Percentiles rank a stretch among this genome's conserved stretches.
Conservation (phyloP, 2,888 invertebrate species). For the Aspidapion aeneum region DNA sequence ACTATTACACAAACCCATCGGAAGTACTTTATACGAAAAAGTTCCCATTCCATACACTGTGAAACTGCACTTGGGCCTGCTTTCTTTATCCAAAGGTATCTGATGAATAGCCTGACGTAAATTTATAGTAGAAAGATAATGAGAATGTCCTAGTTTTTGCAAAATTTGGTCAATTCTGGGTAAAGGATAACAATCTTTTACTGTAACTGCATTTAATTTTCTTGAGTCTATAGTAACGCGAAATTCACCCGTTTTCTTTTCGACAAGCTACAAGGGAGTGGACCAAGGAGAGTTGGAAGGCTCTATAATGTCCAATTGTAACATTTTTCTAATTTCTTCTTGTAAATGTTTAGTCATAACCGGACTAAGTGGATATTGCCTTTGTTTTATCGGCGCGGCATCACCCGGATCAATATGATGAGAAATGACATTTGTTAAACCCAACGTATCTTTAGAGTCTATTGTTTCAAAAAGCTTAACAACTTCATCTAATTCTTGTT, state of each 20-base stretch:
- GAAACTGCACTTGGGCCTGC: slow-evolving; percentile 16
- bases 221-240: too few species aligned
- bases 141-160: too few species aligned
- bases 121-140: slow-evolving; percentile 37
- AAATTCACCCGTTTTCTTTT: too few species aligned
- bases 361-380: slow-evolving; percentile 13
- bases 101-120: slow-evolving; percentile 34
- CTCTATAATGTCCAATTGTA: slow-evolving; percentile 14
- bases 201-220: too few species aligned
- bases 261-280: slow-evolving; percentile 31
- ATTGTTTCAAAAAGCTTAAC: slow-evolving; percentile 5
- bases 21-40: slow-evolving; percentile 3
- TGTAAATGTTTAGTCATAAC: slow-evolving; percentile 6
- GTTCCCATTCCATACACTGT: slow-evolving; percentile 18
- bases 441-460: not conserved
- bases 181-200: too few species aligned
- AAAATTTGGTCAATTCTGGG: too few species aligned
- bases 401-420: slow-evolving; percentile 11
- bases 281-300: slow-evolving; percentile 33
- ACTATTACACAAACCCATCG: slow-evolving; percentile 15
- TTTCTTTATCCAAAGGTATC: slow-evolving; percentile 24
- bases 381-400: slow-evolving; percentile 9
- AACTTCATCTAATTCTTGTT: not conserved
- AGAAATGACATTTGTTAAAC: slow-evolving; percentile 1
- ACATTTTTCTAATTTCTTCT: slow-evolving; percentile 11